Base-by-base conservation (phyloP, 64 coral and sea anemone genomes). In the Hydrozoanthus tunicans region DNA sequence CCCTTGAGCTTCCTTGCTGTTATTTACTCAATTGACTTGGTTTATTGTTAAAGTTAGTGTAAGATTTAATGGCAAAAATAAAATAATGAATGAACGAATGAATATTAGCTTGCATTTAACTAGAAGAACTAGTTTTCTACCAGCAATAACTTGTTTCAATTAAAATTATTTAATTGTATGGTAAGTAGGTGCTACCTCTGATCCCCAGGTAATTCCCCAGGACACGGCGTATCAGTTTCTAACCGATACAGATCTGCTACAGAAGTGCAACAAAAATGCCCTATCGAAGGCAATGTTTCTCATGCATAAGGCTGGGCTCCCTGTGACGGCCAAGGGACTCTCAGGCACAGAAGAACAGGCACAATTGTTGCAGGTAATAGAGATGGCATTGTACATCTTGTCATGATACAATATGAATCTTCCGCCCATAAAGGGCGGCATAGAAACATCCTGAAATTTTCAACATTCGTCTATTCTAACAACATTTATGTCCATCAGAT, bases 231-330 rank as follows among this genome's bases (percentile, higher is more conserved):
- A 74, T 74, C 69, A 72, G 56, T 20, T 88, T 73, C 69, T 24
- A 27, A 88, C 54, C 3, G 92, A 96, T 17, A 65, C 73, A 25
- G 85, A 91, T 62, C 59, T 95, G 57, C 56, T 86, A 3, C 57
- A 79, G 12, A 69, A 59, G 0, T 96, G 92, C 53, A 90, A 81
- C 7, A 99, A 95, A 60, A 92, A 93, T 25, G 82, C 94, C 0
- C 75, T 99, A 20, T 95, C 91, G 24, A 95, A 95, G 80, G 97
- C 97, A 9, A 60, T 99, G 58, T 77, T 96, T 57, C 81, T 95
- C 3, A 99, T 99, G 94, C 97, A 99, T 51, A 92, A 90, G 17
- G 94, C 97, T n/a, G 83, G 80, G 3, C 73, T 77, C 63, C 58
- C 83, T 64, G 83, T 90, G 8, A 77, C 78, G 9, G 70, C 77